phyloP scores from a whole-genome alignment of 2,113 vertebrate genomes.

The Oplegnathus fasciatus region DNA sequence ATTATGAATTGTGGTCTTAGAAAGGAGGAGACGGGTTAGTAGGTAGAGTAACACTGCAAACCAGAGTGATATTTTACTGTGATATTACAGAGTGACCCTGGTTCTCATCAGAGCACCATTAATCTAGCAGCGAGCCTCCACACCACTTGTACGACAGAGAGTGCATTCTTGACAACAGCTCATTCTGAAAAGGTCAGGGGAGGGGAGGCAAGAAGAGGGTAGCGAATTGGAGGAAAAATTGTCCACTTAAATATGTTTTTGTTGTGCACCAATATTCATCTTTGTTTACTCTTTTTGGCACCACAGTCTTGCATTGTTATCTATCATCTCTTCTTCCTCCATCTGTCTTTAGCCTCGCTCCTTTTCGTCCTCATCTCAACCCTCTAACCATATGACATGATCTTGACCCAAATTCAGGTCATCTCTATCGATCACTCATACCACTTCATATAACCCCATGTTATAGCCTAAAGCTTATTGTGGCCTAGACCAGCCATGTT shows the following conservation, averaged over 20 bases:
- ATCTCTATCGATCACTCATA: slow-evolving; percentile 73
- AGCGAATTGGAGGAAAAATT: slow-evolving; percentile 31
- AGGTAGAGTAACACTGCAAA: slow-evolving; percentile 30
- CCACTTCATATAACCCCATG: slow-evolving; percentile 56
- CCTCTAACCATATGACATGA: slow-evolving; percentile 54
- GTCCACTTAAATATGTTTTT: slow-evolving; percentile 9
- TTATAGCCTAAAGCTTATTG: slow-evolving; percentile 58
- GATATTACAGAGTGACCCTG: slow-evolving; percentile 52
- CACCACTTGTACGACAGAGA: slow-evolving; percentile 39
- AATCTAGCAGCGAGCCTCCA: slow-evolving; percentile 53
- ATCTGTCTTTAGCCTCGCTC: slow-evolving; percentile 12
- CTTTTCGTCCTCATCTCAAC: slow-evolving; percentile 31
- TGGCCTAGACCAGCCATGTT: slow-evolving; percentile 55
- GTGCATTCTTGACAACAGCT: slow-evolving; percentile 64
- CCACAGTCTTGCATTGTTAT: not conserved
- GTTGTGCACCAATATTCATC: slow-evolving; percentile 19
- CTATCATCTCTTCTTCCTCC: not conserved
- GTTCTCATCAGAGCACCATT: slow-evolving; percentile 68
- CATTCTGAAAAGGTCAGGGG: slow-evolving; percentile 78
- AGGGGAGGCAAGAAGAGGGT: not conserved
- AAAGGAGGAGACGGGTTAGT: slow-evolving; percentile 8
- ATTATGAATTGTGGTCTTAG: slow-evolving; percentile 51
- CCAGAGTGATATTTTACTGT: slow-evolving; percentile 60
- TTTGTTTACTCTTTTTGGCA: slow-evolving; percentile 24
- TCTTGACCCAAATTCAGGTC: slow-evolving; percentile 73